Evolutionary conservation across 2,888 invertebrate genomes (phyloP).

Genomic region (Eupithecia subumbrata): DNA sequence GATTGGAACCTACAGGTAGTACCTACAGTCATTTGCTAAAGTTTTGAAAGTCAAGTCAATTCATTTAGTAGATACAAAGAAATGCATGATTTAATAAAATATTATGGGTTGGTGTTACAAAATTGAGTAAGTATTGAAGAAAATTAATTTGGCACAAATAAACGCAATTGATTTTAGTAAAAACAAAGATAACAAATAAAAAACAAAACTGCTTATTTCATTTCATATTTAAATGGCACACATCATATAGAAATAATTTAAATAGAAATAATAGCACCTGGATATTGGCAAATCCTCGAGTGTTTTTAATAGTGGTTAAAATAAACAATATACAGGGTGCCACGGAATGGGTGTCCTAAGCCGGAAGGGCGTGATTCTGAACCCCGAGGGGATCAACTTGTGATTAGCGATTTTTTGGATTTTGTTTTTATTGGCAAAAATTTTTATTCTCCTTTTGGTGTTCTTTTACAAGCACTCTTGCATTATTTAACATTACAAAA

Average conservation of each 20-base stretch:
- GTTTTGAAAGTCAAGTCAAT: no score
- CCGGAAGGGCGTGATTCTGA: no score
- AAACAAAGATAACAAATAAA: not conserved
- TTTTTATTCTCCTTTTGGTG: no score
- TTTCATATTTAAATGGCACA: conserved; percentile 36
- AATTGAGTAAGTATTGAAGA: not conserved
- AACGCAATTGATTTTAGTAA: not conserved
- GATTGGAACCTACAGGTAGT: not conserved
- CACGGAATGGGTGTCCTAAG: no score
- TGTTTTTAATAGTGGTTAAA: not conserved
- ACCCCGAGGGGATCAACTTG: no score
- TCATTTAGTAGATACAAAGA: no score
- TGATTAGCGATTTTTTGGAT: no score
- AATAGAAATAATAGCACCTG: not conserved
- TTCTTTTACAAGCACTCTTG: no score
- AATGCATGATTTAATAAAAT: no score
- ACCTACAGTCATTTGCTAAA: no score
- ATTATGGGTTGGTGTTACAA: not conserved
- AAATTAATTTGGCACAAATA: conserved; percentile 53
- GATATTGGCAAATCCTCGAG: not conserved
- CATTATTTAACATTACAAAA: no score
- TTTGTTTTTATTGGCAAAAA: no score
- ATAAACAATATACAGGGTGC: not conserved
- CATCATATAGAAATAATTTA: conserved; percentile 12
- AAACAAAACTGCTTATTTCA: conserved; percentile 21